Evolutionary conservation across 1,140 invertebrate genomes (phyloP).

Genomic region (Hormaphis cornu): DNA sequence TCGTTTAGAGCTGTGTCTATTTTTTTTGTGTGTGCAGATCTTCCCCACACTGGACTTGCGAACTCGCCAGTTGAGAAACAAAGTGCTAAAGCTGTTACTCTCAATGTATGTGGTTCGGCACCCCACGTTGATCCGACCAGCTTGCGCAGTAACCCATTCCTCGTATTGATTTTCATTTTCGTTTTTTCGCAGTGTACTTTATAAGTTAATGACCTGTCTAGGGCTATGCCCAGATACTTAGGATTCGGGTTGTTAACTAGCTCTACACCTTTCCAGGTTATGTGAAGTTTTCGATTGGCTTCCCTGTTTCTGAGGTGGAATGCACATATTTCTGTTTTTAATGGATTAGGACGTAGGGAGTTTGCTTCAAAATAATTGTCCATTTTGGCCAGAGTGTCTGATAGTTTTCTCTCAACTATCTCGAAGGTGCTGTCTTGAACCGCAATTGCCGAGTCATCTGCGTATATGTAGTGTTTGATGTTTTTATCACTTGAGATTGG

Average conservation of each 20-base stretch:
- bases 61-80: conserved; percentile 15
- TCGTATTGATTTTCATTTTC: not conserved
- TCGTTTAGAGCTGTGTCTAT: conserved; percentile 24
- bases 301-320: conserved; percentile 38
- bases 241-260: not conserved
- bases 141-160: not conserved
- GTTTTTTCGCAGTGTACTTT: conserved; percentile 17
- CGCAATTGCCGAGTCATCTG: conserved; percentile 35
- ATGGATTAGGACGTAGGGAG: not conserved
- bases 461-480: conserved; percentile 31
- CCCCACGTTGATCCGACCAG: conserved; percentile 3
- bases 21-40: conserved; percentile 17
- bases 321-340: not conserved
- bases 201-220: conserved; percentile 7
- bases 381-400: not conserved
- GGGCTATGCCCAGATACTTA: conserved; percentile 5
- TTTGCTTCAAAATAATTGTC: not conserved
- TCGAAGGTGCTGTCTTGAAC: conserved; percentile 12
- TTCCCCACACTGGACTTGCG: not conserved
- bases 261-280: not conserved
- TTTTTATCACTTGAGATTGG: not conserved
- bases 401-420: not conserved
- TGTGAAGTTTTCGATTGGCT: conserved; percentile 46
- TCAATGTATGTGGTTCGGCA: not conserved
- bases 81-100: not conserved